Evolutionary conservation across 2,888 invertebrate species (phyloP).

Genomic region (Argyresthia albistria): DNA sequence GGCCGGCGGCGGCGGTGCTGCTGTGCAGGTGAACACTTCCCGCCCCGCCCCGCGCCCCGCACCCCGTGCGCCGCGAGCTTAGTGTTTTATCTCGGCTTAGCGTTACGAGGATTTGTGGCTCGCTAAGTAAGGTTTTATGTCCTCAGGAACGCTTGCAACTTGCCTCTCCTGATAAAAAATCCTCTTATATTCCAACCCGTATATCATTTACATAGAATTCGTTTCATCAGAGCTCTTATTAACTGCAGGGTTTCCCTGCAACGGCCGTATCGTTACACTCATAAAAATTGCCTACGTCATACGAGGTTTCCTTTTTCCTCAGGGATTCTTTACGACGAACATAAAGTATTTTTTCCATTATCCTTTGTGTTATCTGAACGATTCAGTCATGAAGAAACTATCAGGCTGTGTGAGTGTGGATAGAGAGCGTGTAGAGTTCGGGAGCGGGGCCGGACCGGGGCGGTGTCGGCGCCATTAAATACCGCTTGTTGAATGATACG

Average conservation of each 20-base stretch:
- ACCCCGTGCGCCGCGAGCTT: slow-evolving; percentile 60
- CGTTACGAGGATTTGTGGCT: slow-evolving; percentile 71
- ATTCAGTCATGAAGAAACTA: neutral
- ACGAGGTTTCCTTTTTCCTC: no score
- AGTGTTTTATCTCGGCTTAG: slow-evolving; percentile 70
- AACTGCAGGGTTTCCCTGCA: neutral
- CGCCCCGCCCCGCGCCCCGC: slow-evolving; percentile 50
- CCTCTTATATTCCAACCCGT: neutral
- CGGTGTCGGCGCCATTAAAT: neutral
- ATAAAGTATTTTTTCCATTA: no score
- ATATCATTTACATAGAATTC: neutral
- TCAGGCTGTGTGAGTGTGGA: neutral
- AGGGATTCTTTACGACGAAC: no score
- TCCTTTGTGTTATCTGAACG: neutral
- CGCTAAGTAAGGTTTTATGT: slow-evolving; percentile 71
- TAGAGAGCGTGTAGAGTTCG: neutral
- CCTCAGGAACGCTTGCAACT: slow-evolving; percentile 52
- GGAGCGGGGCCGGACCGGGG: neutral
- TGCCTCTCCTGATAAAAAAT: slow-evolving; percentile 41
- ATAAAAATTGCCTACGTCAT: no score
- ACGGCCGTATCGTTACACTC: neutral
- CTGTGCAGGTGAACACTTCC: slow-evolving; percentile 64
- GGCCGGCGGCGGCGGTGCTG: neutral
- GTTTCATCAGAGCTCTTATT: neutral
- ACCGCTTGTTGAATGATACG: neutral